Percentiles rank a stretch among this genome's conserved stretches.
These are phyloP conservation scores for Oreonectes daqikongensis DNA, from an alignment of 2,797 vertebrate genomes.

Conservation along the genomic window DNA sequence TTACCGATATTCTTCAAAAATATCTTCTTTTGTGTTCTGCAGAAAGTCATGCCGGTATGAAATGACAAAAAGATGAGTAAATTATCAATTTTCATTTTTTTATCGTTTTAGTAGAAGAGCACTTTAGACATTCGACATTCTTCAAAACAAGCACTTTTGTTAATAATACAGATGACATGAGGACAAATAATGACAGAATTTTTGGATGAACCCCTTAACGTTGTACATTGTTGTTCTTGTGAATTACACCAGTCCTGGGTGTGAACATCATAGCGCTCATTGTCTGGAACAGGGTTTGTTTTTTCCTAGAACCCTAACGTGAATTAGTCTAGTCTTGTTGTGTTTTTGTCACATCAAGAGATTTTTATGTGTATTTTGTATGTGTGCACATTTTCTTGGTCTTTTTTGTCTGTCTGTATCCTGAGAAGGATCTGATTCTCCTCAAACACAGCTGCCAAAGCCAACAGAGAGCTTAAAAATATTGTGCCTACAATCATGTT, in stretches of 20 bases:
- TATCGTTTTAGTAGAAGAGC: no score
- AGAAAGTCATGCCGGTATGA: no score
- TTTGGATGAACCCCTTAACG: no score
- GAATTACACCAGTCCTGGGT: not conserved
- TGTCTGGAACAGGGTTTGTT: not conserved
- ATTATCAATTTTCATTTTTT: no score
- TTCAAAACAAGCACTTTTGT: not conserved
- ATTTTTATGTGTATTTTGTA: conserved; percentile 23
- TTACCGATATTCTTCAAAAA: no score
- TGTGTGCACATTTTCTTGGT: not conserved
- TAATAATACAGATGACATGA: no score
- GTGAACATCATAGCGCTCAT: not conserved
- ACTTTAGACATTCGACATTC: no score
- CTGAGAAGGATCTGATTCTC: conserved; percentile 5
- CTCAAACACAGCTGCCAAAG: conserved; percentile 35
- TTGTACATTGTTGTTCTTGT: no score
- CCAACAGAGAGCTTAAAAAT: conserved; percentile 7
- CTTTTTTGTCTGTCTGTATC: not conserved
- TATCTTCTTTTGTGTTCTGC: no score
- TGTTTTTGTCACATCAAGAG: not conserved
- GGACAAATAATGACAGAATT: not conserved
- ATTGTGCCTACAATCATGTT: conserved; percentile 29
- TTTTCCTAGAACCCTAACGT: not conserved
- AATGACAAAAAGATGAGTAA: no score
- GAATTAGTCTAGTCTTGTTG: conserved; percentile 1